phyloP scores from a whole-genome alignment of 35 echinoderm and acorn worm genomes.

The Ptychodera flava region DNA sequence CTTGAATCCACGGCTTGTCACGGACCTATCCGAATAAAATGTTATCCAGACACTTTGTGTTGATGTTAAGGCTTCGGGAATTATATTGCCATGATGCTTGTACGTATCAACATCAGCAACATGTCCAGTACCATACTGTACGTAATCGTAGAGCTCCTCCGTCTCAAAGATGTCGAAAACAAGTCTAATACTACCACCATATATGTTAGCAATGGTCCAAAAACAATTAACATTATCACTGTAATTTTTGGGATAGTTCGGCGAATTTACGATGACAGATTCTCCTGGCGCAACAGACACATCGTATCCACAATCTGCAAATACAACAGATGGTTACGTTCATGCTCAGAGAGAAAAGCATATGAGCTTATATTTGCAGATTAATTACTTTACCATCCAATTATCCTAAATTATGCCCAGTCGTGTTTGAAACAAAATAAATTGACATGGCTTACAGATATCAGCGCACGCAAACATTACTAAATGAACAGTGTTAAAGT shows the following conservation, averaged over 20 bases:
- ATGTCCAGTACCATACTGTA: not conserved
- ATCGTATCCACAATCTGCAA: no score
- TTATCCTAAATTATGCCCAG: no score
- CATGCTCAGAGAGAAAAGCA: no score
- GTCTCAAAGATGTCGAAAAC: not conserved
- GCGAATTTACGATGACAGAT: no score
- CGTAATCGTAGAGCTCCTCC: not conserved
- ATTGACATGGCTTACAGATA: no score
- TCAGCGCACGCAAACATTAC: no score
- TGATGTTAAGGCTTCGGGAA: not conserved
- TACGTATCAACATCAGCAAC: not conserved
- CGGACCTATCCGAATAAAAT: not conserved
- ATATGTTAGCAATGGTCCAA: not conserved
- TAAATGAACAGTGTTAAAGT: no score
- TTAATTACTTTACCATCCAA: no score
- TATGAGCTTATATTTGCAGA: no score
- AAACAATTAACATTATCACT: not conserved
- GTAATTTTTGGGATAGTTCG: not conserved
- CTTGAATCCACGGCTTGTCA: not conserved
- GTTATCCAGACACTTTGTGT: not conserved
- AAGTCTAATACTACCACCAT: not conserved
- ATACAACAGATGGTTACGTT: no score
- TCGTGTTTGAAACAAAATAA: no score
- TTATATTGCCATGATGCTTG: not conserved
- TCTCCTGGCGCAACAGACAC: no score